Evolutionary conservation across 2,113 vertebrate species (phyloP).

Genomic region (Elanus axillaris): DNA sequence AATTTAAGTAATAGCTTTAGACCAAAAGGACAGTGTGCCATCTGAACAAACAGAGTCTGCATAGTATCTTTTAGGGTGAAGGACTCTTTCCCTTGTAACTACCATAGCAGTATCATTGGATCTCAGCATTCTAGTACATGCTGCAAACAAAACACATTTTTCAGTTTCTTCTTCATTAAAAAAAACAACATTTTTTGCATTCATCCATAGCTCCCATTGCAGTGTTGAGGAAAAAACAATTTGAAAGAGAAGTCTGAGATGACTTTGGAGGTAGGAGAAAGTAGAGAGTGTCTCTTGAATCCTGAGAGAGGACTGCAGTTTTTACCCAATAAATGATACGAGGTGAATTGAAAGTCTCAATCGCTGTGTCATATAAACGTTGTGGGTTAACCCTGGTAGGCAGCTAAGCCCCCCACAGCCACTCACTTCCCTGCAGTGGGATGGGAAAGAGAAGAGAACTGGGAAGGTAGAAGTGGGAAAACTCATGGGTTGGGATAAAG

Average conservation of each 20-base stretch:
- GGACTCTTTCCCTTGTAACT: slow-evolving; percentile 30
- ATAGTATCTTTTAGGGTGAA: slow-evolving; percentile 25
- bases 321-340: neutral
- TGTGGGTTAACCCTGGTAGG: neutral
- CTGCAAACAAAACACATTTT: slow-evolving; percentile 18
- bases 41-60: slow-evolving; percentile 72
- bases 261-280: neutral
- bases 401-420: neutral
- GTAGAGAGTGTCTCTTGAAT: neutral
- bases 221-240: neutral
- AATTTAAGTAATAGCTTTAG: slow-evolving; percentile 70
- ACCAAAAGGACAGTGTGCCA: slow-evolving; percentile 61
- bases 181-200: neutral
- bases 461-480: neutral
- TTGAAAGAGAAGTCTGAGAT: neutral
- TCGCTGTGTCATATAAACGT: neutral
- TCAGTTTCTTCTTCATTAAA: slow-evolving; percentile 19
- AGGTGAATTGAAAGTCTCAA: neutral
- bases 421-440: neutral
- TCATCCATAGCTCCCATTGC: neutral
- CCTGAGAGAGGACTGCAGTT: neutral
- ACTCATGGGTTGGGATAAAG: neutral
- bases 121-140: neutral
- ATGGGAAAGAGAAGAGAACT: neutral
- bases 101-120: neutral